Percentiles rank a stretch among this genome's conserved stretches.
These are phyloP conservation scores for Drosophila rellima DNA, from an alignment of 2,888 invertebrate genomes.

Conservation along the genomic window DNA sequence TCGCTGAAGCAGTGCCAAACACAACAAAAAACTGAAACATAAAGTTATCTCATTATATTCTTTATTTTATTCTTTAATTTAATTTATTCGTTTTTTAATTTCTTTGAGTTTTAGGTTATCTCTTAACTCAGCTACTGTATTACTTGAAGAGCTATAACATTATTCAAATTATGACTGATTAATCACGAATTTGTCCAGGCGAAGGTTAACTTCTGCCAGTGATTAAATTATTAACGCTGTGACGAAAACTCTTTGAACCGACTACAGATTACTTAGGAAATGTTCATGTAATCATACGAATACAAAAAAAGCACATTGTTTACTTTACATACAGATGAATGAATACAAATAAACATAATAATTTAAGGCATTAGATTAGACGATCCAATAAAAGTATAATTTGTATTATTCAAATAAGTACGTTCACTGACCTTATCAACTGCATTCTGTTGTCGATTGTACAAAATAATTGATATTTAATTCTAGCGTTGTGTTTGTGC, in stretches of 20 bases:
- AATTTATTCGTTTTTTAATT: not conserved
- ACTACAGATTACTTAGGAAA: constrained; percentile 15
- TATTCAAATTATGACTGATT: constrained; percentile 12
- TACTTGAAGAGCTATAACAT: not conserved
- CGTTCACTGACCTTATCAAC: constrained; percentile 47
- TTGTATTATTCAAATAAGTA: constrained; percentile 7
- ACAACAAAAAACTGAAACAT: constrained; percentile 23
- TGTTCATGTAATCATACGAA: constrained; percentile 2
- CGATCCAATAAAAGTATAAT: constrained; percentile 9
- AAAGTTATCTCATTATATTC: not conserved
- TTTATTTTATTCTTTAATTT: not conserved
- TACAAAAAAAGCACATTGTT: not conserved
- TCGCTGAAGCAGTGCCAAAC: not conserved
- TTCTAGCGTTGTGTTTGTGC: constrained; percentile 18
- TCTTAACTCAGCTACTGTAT: not conserved
- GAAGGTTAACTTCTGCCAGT: constrained; percentile 35
- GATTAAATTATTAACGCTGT: constrained; percentile 39
- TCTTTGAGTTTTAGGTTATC: not conserved
- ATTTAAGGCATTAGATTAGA: constrained; percentile 22
- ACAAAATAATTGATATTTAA: constrained; percentile 18
- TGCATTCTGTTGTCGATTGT: constrained; percentile 34
- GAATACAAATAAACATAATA: not conserved
- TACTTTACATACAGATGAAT: not conserved
- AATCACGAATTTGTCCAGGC: constrained; percentile 23
- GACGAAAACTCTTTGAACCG: constrained; percentile 20